Evolutionary conservation across 2,888 invertebrate species (phyloP).

Genomic region (Athetis lepigone): DNA sequence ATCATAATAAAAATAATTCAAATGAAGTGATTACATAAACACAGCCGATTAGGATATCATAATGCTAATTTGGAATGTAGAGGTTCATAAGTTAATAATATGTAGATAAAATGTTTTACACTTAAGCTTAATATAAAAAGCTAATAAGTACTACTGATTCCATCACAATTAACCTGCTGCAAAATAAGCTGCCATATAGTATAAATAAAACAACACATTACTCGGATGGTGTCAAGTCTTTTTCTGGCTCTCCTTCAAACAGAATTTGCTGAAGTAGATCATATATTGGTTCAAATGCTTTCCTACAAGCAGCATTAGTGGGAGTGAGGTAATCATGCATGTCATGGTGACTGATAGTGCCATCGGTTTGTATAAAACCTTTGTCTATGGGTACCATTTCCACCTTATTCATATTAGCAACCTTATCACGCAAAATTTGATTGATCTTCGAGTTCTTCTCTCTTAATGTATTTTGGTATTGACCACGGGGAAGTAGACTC

Average conservation of each 20-base stretch:
- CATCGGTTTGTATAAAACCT: slow-evolving; percentile 94
- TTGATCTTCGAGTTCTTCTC: slow-evolving; percentile 95
- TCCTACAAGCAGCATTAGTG: slow-evolving; percentile 96
- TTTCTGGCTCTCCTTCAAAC: slow-evolving; percentile 94
- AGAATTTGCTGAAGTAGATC: slow-evolving; percentile 95
- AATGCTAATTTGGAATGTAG: slow-evolving; percentile 86
- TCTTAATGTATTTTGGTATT: slow-evolving; percentile 95
- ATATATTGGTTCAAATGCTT: slow-evolving; percentile 96
- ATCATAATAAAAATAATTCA: slow-evolving; percentile 60
- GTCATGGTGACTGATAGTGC: slow-evolving; percentile 96
- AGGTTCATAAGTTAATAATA: slow-evolving; percentile 75
- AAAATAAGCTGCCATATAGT: slow-evolving; percentile 76
- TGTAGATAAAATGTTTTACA: slow-evolving; percentile 67
- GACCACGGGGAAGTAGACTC: slow-evolving; percentile 97
- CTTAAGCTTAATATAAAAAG: slow-evolving; percentile 86
- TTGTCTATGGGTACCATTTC: slow-evolving; percentile 95
- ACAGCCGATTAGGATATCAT: slow-evolving; percentile 81
- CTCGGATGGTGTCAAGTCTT: slow-evolving; percentile 93
- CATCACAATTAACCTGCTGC: slow-evolving; percentile 87
- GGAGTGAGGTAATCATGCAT: slow-evolving; percentile 98
- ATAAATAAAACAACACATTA: slow-evolving; percentile 75
- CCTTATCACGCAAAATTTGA: slow-evolving; percentile 92
- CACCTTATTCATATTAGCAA: slow-evolving; percentile 92
- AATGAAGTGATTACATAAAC: slow-evolving; percentile 69
- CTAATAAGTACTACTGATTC: slow-evolving; percentile 87